Evolutionary conservation across 2,888 invertebrate species (phyloP).

Genomic region (Scaptomyza tumidula): DNA sequence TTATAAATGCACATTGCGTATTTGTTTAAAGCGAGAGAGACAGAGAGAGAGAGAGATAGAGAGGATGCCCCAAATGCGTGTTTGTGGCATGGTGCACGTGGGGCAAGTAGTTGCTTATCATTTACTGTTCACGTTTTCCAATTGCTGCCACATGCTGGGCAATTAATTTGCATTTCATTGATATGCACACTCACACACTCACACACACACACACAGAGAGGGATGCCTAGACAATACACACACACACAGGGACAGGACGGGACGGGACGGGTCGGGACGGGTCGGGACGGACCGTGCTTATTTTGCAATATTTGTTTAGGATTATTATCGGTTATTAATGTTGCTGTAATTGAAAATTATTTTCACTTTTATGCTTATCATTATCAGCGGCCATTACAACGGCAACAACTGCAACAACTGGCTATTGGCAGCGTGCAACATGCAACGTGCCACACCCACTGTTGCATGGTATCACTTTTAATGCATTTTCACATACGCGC

Average conservation of each 20-base stretch:
- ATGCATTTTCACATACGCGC: conserved; percentile 45
- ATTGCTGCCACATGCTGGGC: conserved; percentile 66
- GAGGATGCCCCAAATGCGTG: conserved; percentile 5
- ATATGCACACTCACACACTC: conserved; percentile 62
- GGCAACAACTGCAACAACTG: conserved; percentile 16
- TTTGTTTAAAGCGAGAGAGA: conserved; percentile 30
- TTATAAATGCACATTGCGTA: conserved; percentile 58
- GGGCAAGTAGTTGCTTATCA: conserved; percentile 51
- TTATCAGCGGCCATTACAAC: conserved; percentile 50
- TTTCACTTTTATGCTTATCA: conserved; percentile 77
- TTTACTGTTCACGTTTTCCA: conserved; percentile 60
- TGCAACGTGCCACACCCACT: conserved; percentile 20
- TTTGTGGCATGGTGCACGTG: conserved; percentile 22
- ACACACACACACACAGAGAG: conserved; percentile 3
- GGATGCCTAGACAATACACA: conserved; percentile 1
- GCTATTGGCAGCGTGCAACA: conserved; percentile 16
- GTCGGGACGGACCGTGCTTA: conserved; percentile 13
- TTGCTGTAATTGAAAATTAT: conserved; percentile 80
- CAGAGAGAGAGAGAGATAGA: not conserved
- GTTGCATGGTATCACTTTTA: conserved; percentile 31
- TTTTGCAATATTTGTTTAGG: conserved; percentile 76
- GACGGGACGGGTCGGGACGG: not conserved
- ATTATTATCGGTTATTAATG: conserved; percentile 81
- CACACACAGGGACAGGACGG: conserved; percentile 7
- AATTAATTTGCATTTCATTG: conserved; percentile 79